Conservation (phyloP, 2,113 vertebrate genomes). For the Elanoides forficatus region DNA sequence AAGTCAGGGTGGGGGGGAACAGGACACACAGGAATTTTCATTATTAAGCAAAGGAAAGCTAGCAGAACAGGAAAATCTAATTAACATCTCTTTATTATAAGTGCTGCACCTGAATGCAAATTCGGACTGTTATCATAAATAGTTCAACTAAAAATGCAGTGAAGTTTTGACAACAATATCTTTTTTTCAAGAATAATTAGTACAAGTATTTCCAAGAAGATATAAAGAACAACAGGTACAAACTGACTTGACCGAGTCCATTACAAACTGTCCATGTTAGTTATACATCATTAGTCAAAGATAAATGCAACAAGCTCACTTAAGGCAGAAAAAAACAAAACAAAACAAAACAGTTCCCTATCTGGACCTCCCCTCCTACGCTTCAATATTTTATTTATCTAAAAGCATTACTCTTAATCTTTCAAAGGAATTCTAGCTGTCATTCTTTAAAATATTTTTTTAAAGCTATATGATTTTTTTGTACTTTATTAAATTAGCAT, state of each 20-base stretch:
- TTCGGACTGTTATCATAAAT: conserved; percentile 24
- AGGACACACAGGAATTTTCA: conserved; percentile 52
- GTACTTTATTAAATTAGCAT: not conserved
- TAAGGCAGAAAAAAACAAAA: not conserved
- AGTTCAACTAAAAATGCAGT: not conserved
- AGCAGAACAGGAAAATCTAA: conserved; percentile 33
- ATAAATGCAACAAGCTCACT: not conserved
- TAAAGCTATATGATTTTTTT: not conserved
- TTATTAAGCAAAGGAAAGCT: conserved; percentile 8
- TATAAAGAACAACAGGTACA: conserved; percentile 35
- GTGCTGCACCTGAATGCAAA: conserved; percentile 53
- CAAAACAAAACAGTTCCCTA: not conserved
- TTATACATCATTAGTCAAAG: not conserved
- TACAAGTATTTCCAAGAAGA: conserved; percentile 32
- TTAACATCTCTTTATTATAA: conserved; percentile 33
- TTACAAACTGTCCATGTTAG: not conserved
- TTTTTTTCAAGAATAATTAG: conserved; percentile 44
- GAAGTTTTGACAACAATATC: conserved; percentile 60
- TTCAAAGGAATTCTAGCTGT: not conserved
- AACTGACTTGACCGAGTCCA: conserved; percentile 10
- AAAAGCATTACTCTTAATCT: not conserved
- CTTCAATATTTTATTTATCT: not conserved
- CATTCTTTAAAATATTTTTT: not conserved
- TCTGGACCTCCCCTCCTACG: not conserved
- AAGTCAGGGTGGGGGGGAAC: conserved; percentile 22